phyloP scores from a whole-genome alignment of 1,140 invertebrate species.

The Drosophila subobscura region DNA sequence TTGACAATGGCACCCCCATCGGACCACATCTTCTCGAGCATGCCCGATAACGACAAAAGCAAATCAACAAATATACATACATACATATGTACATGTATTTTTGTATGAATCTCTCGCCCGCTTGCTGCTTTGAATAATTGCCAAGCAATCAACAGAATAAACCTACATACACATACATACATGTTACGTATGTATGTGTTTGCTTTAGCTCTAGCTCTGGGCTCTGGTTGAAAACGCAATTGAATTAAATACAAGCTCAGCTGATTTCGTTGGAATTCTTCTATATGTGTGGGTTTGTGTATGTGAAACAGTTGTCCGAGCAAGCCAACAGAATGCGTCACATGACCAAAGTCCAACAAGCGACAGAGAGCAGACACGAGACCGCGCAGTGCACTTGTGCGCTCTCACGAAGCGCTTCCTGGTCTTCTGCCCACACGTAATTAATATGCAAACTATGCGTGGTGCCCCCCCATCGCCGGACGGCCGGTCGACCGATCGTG shows the following conservation, averaged over 20 bases:
- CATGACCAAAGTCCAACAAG: slow-evolving; percentile 33
- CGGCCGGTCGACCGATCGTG: slow-evolving; percentile 27
- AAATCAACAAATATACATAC: background rate
- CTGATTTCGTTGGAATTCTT: slow-evolving; percentile 23
- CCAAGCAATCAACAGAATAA: slow-evolving; percentile 6
- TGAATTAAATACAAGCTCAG: slow-evolving; percentile 37
- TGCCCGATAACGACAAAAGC: slow-evolving; percentile 32
- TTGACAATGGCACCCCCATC: slow-evolving; percentile 52
- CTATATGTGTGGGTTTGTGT: background rate
- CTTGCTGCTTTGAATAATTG: slow-evolving; percentile 27
- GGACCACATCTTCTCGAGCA: slow-evolving; percentile 37
- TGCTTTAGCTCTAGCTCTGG: slow-evolving; percentile 4
- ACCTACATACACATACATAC: slow-evolving; percentile 3
- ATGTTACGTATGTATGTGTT: slow-evolving; percentile 5
- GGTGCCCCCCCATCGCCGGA: slow-evolving; percentile 1
- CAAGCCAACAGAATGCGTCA: slow-evolving; percentile 41
- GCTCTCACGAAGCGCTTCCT: slow-evolving; percentile 14
- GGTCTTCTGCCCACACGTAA: slow-evolving; percentile 37
- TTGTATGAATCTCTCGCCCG: background rate
- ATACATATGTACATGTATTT: too few species aligned
- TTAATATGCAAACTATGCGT: slow-evolving; percentile 60
- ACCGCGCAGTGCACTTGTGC: slow-evolving; percentile 4
- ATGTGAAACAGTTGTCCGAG: slow-evolving; percentile 17
- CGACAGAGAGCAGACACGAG: background rate
- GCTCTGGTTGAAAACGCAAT: slow-evolving; percentile 39